Evolutionary conservation across 1,140 invertebrate species (phyloP).

Genomic region (Bombus affinis): DNA sequence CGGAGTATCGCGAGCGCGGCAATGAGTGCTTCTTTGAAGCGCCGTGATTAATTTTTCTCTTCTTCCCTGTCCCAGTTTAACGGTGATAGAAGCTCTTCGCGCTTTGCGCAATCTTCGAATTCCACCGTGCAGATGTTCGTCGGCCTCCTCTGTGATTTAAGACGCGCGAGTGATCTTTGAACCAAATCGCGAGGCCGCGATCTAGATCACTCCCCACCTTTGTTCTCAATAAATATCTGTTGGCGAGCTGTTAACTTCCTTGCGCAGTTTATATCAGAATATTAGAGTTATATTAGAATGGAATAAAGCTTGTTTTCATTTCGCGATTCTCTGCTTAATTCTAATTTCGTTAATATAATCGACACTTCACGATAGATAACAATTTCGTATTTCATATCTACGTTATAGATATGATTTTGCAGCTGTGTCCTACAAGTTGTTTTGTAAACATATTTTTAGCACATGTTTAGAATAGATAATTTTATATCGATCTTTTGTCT

Average conservation of each 20-base stretch:
- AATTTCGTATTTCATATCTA: not conserved
- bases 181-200: slow-evolving; percentile 37
- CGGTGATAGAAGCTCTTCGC: slow-evolving; percentile 25
- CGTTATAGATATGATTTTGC: not conserved
- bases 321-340: not conserved
- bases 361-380: not conserved
- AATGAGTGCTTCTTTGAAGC: slow-evolving; percentile 18
- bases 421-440: no score
- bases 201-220: slow-evolving; percentile 27
- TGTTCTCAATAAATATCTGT: slow-evolving; percentile 20
- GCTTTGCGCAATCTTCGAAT: slow-evolving; percentile 48
- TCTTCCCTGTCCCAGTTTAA: slow-evolving; percentile 18
- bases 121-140: slow-evolving; percentile 44
- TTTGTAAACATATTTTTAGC: no score
- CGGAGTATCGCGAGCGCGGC: not conserved
- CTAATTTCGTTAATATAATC: not conserved
- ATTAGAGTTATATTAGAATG: no score
- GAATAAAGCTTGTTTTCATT: not conserved
- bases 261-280: no score
- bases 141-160: slow-evolving; percentile 35
- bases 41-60: slow-evolving; percentile 39
- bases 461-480: not conserved
- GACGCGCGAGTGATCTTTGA: slow-evolving; percentile 42
- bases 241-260: not conserved
- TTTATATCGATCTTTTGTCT: not conserved